Conservation (phyloP, 2,888 invertebrate genomes). For the Eristalis pertinax region DNA sequence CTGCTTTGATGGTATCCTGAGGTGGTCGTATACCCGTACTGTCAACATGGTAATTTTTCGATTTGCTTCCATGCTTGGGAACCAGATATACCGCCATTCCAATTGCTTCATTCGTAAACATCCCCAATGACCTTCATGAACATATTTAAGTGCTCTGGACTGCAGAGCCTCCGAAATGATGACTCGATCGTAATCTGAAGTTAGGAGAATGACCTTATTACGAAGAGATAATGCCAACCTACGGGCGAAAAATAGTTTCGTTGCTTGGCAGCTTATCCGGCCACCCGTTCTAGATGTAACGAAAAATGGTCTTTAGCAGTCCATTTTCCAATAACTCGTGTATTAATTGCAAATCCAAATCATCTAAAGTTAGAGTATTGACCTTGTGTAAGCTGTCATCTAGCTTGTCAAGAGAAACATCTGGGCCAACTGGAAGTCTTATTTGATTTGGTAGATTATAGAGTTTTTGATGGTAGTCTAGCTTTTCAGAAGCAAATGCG, state of each 20-base stretch:
- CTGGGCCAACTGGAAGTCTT: conserved; percentile 42
- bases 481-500: conserved; percentile 59
- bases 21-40: too few relatives aligned
- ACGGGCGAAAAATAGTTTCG: conserved; percentile 32
- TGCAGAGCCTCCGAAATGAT: conserved; percentile 27
- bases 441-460: conserved; percentile 59
- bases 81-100: conserved; percentile 21
- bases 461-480: conserved; percentile 43
- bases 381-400: neutral
- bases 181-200: conserved; percentile 6
- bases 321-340: conserved; percentile 16
- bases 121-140: conserved; percentile 37
- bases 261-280: neutral
- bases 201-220: conserved; percentile 15
- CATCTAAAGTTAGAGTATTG: neutral
- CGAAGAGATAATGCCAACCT: conserved; percentile 11
- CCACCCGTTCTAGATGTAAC: conserved; percentile 35
- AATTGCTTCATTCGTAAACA: conserved; percentile 24
- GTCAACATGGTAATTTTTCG: too few relatives aligned
- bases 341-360: too few relatives aligned
- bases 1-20: too few relatives aligned
- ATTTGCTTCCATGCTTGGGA: conserved; percentile 27
- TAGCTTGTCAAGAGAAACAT: conserved; percentile 12
- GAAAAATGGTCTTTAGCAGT: conserved; percentile 1
- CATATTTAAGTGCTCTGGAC: neutral